These are phyloP conservation scores for Centropus unirufus DNA, from an alignment of 2,113 vertebrate genomes.

Conservation along the genomic window DNA sequence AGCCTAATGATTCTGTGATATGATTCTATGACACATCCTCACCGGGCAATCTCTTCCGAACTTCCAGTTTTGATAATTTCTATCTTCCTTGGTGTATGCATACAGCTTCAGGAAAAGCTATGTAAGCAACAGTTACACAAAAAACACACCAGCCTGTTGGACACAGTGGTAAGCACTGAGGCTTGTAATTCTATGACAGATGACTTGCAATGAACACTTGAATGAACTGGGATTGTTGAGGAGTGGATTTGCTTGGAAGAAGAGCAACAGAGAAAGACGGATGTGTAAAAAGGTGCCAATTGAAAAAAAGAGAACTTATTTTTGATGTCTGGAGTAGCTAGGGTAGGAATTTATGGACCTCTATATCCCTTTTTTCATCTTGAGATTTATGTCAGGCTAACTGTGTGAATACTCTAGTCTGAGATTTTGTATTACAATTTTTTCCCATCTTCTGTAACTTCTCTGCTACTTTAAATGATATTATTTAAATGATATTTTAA, in stretches of 20 bases:
- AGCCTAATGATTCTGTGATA: too few relatives aligned
- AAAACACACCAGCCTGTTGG: background rate
- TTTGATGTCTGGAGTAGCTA: background rate
- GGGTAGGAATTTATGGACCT: background rate
- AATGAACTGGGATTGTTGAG: background rate
- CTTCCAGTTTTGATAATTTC: background rate
- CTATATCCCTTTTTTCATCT: background rate
- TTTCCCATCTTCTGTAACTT: background rate
- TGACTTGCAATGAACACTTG: background rate
- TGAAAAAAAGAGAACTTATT: background rate
- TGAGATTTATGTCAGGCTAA: background rate
- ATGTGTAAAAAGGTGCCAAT: background rate
- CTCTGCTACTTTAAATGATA: background rate
- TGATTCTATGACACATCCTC: background rate
- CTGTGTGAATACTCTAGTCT: background rate
- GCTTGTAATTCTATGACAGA: background rate
- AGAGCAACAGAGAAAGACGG: background rate
- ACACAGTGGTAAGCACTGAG: background rate
- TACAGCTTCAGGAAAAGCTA: background rate
- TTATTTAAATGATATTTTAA: background rate
- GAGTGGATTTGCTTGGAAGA: background rate
- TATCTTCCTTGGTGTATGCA: background rate
- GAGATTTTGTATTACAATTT: background rate
- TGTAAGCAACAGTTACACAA: background rate
- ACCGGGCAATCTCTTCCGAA: background rate